Base-by-base conservation (phyloP, 2,888 invertebrate genomes). In the Caenorhabditis sp. region DNA sequence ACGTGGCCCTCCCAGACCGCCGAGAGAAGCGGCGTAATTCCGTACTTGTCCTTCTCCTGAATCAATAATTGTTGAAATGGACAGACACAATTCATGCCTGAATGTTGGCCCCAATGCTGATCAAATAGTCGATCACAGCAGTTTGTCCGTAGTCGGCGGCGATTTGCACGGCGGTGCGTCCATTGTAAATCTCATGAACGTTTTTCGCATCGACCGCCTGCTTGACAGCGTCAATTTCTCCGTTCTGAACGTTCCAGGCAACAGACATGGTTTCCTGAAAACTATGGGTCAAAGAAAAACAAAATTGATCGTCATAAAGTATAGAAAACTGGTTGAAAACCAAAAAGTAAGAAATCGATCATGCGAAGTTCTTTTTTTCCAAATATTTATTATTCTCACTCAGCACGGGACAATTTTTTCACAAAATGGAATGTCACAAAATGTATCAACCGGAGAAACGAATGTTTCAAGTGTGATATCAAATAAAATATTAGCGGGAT, bases 1-100 rank as follows among this genome's bases (percentile, higher is more conserved):
- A 93, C 94, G 89, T 97, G 97, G 24, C 95, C 95, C 91, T 98
- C 97, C 95, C 95, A 98, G 88, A 97, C 95, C 68, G 97, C 97
- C 83, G 96, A 95, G 86, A 97, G 90, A 52, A 98, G 91, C 32
- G 96, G 94, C 78, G 95, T 95, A 85, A 98, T 96, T 32, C 96
- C 96, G 92, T 96, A 95, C 91, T 95, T 95, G 90, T 97, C 97
- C 89, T 93, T 92, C 85, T 93, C 93, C 96, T 97, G 90, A 71
- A 91, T 91, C 56, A 48, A 58, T 5, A 43, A 2, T 7, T n/a
- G n/a, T n/a, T n/a, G n/a, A n/a, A n/a, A n/a, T n/a, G n/a, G n/a
- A n/a, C 11, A 52, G 22, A 24, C 4, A 11, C 27, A 8, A n/a
- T 32, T 50, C 91, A 93, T 92, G 96, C 96, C 92, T 97, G 95